Evolutionary conservation across 2,888 invertebrate genomes (phyloP).

Genomic region (Spodoptera littoralis): DNA sequence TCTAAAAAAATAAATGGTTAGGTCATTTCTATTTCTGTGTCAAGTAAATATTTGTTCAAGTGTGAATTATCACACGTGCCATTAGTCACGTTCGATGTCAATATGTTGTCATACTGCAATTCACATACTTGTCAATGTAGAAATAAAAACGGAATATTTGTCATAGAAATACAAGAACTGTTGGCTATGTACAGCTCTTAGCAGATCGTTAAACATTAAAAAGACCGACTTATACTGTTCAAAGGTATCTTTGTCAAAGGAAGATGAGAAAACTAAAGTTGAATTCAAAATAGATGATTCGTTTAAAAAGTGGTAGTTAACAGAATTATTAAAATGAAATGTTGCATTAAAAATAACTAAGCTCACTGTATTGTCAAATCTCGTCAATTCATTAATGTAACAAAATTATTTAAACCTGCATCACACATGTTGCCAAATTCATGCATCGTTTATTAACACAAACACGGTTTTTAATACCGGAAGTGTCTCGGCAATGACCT

Average conservation of each 20-base stretch:
- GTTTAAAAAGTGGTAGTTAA: too few relatives aligned
- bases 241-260: too few relatives aligned
- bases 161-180: constrained; percentile 5
- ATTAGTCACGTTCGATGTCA: constrained; percentile 31
- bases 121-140: constrained; percentile 21
- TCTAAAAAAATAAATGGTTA: constrained; percentile 34
- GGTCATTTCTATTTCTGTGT: constrained; percentile 43
- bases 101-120: constrained; percentile 27
- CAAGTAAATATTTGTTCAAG: constrained; percentile 41
- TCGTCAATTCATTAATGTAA: not conserved
- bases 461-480: constrained; percentile 14
- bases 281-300: too few relatives aligned
- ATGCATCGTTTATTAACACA: constrained; percentile 13
- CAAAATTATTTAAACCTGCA: not conserved
- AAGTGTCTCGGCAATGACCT: constrained; percentile 38
- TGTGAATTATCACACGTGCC: constrained; percentile 35
- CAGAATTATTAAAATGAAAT: too few relatives aligned
- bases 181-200: not conserved
- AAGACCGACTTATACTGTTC: too few relatives aligned
- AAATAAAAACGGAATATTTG: constrained; percentile 17
- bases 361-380: too few relatives aligned
- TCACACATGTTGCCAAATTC: constrained; percentile 9
- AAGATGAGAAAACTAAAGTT: too few relatives aligned
- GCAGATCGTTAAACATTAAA: not conserved
- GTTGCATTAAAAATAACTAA: too few relatives aligned